phyloP scores from a whole-genome alignment of 2,113 vertebrate species.

The Tympanuchus pallidicinctus region DNA sequence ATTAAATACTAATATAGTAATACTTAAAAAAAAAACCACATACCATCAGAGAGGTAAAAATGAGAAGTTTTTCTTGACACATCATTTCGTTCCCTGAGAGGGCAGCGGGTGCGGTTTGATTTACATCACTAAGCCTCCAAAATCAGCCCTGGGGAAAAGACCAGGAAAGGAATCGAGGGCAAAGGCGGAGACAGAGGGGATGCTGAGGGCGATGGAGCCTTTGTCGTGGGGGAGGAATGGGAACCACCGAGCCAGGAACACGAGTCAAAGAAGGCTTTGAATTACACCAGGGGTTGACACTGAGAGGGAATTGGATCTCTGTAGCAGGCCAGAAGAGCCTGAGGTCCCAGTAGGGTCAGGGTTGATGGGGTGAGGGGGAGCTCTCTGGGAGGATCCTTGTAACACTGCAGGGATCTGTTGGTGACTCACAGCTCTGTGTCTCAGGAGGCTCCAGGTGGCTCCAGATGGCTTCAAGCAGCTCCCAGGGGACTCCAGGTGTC shows the following conservation, averaged over 20 bases:
- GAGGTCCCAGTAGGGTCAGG: fast-evolving
- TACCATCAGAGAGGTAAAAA: neutral
- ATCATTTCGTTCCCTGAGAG: fast-evolving
- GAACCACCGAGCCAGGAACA: neutral
- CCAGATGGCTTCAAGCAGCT: no score
- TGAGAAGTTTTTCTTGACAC: neutral
- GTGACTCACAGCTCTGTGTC: neutral
- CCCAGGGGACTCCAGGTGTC: no score
- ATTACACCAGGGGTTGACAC: neutral
- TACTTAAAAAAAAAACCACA: fast-evolving
- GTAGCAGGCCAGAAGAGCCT: fast-evolving
- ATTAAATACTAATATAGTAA: neutral
- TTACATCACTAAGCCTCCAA: fast-evolving
- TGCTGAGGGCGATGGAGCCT: neutral
- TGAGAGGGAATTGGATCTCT: neutral
- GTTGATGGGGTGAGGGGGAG: neutral
- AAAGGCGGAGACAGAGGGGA: neutral
- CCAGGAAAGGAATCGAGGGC: neutral
- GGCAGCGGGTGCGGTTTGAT: fast-evolving
- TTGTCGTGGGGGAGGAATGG: neutral
- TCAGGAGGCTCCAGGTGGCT: neutral
- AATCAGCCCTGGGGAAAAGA: neutral
- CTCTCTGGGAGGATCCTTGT: neutral
- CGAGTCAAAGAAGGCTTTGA: neutral
- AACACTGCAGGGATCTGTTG: neutral